Conservation (phyloP, 2,113 vertebrate species). For the Coturnix japonica region DNA sequence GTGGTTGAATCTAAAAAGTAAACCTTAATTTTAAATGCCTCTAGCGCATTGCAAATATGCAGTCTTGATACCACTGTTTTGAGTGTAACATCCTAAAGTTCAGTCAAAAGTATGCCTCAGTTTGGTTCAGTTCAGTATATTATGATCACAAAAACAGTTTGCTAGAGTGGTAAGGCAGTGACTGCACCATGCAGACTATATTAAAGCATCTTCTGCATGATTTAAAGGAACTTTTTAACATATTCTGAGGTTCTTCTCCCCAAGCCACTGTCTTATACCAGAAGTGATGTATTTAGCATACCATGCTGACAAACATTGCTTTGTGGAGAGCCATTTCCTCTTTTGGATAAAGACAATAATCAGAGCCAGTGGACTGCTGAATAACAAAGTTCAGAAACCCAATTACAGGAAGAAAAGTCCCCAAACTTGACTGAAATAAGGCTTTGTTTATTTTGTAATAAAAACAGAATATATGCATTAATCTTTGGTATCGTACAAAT, state of each 20-base stretch:
- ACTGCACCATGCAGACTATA: background rate
- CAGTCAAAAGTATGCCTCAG: rapidly evolving
- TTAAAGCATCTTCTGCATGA: background rate
- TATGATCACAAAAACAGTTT: background rate
- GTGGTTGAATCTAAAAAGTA: background rate
- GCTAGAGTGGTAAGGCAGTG: background rate
- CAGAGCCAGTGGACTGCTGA: background rate
- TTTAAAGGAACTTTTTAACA: background rate
- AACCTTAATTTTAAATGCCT: background rate
- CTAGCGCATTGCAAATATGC: rapidly evolving
- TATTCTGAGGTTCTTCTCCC: background rate
- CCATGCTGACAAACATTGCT: background rate
- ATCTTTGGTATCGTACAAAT: background rate
- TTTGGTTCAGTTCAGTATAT: background rate
- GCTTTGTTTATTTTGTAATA: background rate
- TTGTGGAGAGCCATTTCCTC: background rate
- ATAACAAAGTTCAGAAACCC: background rate
- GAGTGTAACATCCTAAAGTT: background rate
- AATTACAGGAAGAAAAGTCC: background rate
- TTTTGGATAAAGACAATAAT: background rate
- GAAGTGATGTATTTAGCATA: background rate
- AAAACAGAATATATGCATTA: background rate
- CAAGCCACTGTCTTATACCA: background rate
- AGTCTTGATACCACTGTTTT: background rate
- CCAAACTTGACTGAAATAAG: background rate